Evolutionary conservation across 2,797 vertebrate species (phyloP).

Genomic region (Diplodus puntazzo): DNA sequence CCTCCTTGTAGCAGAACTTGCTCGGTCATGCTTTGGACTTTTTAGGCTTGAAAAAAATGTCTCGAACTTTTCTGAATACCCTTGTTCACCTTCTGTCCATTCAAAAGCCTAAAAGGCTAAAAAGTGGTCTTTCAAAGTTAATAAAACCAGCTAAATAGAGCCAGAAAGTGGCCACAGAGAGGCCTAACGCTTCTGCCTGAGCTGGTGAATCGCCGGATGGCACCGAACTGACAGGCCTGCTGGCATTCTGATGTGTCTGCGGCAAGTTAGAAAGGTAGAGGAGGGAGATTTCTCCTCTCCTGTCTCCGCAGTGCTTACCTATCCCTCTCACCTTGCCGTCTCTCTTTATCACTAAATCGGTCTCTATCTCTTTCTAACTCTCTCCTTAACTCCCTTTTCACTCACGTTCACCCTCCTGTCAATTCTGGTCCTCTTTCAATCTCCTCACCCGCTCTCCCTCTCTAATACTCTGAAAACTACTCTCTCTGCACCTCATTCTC

Average conservation of each 20-base stretch:
- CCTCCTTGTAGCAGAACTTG: slow-evolving; percentile 5
- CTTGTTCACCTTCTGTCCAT: background rate
- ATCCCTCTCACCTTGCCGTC: slow-evolving; percentile 71
- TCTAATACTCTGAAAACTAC: slow-evolving; percentile 82
- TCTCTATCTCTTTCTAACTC: slow-evolving; percentile 80
- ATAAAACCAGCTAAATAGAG: slow-evolving; percentile 1
- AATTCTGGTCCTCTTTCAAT: slow-evolving; percentile 82
- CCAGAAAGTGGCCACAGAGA: background rate
- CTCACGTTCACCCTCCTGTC: slow-evolving; percentile 78
- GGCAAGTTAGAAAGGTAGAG: slow-evolving; percentile 51
- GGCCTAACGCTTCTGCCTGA: slow-evolving; percentile 8
- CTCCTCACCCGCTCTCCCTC: slow-evolving; percentile 74
- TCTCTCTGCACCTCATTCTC: slow-evolving; percentile 80
- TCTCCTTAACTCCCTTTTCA: slow-evolving; percentile 81
- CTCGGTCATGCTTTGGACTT: slow-evolving; percentile 22
- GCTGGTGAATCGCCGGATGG: slow-evolving; percentile 22
- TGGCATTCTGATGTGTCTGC: slow-evolving; percentile 35
- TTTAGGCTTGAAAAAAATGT: slow-evolving; percentile 9
- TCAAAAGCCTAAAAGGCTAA: background rate
- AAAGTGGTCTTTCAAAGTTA: slow-evolving; percentile 5
- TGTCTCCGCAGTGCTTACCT: slow-evolving; percentile 61
- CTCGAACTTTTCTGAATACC: slow-evolving; percentile 21
- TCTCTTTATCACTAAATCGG: slow-evolving; percentile 79
- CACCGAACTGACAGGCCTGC: slow-evolving; percentile 37
- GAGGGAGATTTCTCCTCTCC: slow-evolving; percentile 52